phyloP scores from a whole-genome alignment of 2,797 vertebrate species.

The Luscinia luscinia region DNA sequence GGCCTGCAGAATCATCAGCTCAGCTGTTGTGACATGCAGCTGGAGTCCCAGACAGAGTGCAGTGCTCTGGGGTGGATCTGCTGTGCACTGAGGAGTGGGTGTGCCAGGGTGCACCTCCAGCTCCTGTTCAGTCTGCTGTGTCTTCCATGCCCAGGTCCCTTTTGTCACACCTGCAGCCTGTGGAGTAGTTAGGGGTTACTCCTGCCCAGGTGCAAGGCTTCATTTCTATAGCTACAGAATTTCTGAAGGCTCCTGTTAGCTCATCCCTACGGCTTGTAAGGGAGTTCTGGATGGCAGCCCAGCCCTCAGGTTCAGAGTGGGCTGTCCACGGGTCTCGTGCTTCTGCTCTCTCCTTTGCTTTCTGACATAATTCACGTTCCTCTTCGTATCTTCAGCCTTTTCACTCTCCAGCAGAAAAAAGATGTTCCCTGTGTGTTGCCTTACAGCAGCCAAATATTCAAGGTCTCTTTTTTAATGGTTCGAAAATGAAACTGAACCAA shows the following conservation, averaged over 20 bases:
- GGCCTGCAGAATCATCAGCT: background rate
- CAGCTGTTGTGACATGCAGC: background rate
- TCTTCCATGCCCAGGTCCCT: background rate
- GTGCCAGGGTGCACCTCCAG: background rate
- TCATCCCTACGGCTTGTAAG: background rate
- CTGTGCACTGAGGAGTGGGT: background rate
- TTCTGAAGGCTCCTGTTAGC: background rate
- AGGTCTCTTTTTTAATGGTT: constrained; percentile 7
- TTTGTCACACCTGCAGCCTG: background rate
- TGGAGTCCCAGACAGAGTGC: background rate
- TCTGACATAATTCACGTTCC: background rate
- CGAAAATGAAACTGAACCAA: constrained; percentile 32
- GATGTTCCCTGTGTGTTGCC: background rate
- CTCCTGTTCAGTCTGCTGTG: background rate
- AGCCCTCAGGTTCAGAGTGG: fast-evolving
- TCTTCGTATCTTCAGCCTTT: background rate
- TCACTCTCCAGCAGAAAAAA: background rate
- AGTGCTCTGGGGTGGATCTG: background rate
- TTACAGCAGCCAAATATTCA: background rate
- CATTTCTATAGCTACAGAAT: background rate
- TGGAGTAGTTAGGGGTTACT: background rate
- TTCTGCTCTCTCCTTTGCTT: background rate
- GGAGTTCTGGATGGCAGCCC: background rate
- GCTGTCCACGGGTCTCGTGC: background rate
- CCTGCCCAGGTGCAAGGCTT: background rate